phyloP scores from a whole-genome alignment of 2,797 vertebrate genomes.

The Alectoris magna region DNA sequence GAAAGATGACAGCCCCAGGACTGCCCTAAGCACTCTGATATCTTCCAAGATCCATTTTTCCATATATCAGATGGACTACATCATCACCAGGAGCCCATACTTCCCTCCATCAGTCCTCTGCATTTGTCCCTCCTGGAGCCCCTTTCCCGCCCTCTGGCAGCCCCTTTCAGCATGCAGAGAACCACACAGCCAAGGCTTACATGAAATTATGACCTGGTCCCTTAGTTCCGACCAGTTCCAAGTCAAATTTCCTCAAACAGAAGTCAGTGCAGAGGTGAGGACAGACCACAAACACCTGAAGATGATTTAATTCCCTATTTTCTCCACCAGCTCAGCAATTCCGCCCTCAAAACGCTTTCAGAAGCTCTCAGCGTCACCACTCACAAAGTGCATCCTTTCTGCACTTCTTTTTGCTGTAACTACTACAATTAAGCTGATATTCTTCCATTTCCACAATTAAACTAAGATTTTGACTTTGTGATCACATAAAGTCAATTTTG shows the following conservation, averaged over 20 bases:
- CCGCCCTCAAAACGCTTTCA: not conserved
- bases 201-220: not conserved
- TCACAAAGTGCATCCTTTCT: not conserved
- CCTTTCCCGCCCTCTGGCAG: not conserved
- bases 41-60: not conserved
- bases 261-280: not conserved
- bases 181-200: not conserved
- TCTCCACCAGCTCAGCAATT: not conserved
- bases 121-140: not conserved
- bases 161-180: not conserved
- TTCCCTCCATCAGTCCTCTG: not conserved
- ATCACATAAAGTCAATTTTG: constrained; percentile 31
- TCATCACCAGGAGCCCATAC: not conserved
- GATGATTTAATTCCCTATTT: not conserved
- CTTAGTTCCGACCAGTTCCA: not conserved
- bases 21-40: not conserved
- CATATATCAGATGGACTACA: not conserved
- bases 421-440: not conserved
- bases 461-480: constrained; percentile 41
- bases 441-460: constrained; percentile 19
- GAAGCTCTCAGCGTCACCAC: not conserved
- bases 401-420: not conserved
- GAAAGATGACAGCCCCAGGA: not conserved
- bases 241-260: not conserved
- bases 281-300: fast-evolving